phyloP scores from a whole-genome alignment of 2,797 vertebrate genomes.

The Xenentodon cancila region DNA sequence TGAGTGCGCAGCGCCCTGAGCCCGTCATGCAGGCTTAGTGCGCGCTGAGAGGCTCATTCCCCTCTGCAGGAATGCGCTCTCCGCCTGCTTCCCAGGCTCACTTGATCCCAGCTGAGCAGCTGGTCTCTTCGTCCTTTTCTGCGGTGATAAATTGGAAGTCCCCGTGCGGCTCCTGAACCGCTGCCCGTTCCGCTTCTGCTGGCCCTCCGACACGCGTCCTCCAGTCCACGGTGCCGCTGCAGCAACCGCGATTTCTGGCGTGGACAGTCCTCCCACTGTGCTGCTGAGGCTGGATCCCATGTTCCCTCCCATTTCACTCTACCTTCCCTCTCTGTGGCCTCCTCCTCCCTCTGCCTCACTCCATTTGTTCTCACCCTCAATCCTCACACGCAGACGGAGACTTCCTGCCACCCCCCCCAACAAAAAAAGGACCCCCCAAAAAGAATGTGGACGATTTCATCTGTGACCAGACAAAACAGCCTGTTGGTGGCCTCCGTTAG shows the following conservation, averaged over 20 bases:
- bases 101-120: slow-evolving; percentile 29
- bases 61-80: slow-evolving; percentile 63
- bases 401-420: slow-evolving; percentile 35
- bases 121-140: background rate
- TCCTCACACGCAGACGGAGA: slow-evolving; percentile 49
- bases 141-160: slow-evolving; percentile 11
- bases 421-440: slow-evolving; percentile 1
- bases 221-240: slow-evolving; percentile 54
- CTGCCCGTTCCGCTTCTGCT: slow-evolving; percentile 29
- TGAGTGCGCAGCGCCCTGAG: slow-evolving; percentile 38
- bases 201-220: slow-evolving; percentile 53
- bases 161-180: slow-evolving; percentile 15
- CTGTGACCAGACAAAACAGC: background rate
- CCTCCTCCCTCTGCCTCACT: slow-evolving; percentile 43
- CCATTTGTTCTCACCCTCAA: slow-evolving; percentile 64
- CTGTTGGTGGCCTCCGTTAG: background rate
- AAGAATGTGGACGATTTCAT: background rate
- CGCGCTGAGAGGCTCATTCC: slow-evolving; percentile 62
- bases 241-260: slow-evolving; percentile 78
- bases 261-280: slow-evolving; percentile 79
- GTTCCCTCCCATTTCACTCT: slow-evolving; percentile 64
- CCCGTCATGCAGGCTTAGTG: slow-evolving; percentile 65
- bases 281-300: slow-evolving; percentile 46
- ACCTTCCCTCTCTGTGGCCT: slow-evolving; percentile 45
- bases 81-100: slow-evolving; percentile 14